Evolutionary conservation across 2,113 vertebrate genomes (phyloP), one percentile per base, ranked within the genome.

Genomic region (Oceanites oceanicus): DNA sequence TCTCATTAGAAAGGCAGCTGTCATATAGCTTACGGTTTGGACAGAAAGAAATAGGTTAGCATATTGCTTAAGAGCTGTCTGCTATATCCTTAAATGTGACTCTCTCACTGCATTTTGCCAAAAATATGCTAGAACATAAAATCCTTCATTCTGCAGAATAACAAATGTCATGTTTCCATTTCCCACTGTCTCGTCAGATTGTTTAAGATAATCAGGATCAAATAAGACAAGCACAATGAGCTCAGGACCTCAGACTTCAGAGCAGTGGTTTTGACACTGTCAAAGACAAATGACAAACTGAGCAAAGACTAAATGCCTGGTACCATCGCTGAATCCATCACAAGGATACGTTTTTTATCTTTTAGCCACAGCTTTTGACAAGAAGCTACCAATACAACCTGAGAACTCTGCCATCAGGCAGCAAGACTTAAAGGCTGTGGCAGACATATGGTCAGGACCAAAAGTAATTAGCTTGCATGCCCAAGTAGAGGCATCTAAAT

Each of bases 11-110:
- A 53, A 96, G 93, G 59, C 59, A n/a, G 90, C 91, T 92, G 92
- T 91, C 75, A 91, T 87, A 86, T 94, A 97, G 86, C 95, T 97
- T 96, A 95, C 68, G 11, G 32, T 94, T 73, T 59, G 79, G 92
- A 94, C 91, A 95, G 87, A 89, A 96, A 90, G 75, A 94, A 96
- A 93, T 78, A 90, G 95, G 96, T 96, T 97, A 97, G 87, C 96
- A 96, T 96, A 96, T 96, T 97, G 96, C 96, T 97, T 92, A 95
- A 94, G 94, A 95, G 90, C 91, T 91, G 95, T 90, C 94, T 97
- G 89, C 81, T 96, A 79, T 85, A 94, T 94, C 74, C 84, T 95
- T 88, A 93, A 95, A 95, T 85, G 88, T 88, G 91, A 80, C 62
- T 88, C 88, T 67, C 42, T 75, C 25, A 45, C 74, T 91, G 81